Percentiles rank a stretch among this genome's conserved stretches.
Conservation (phyloP, 2,888 invertebrate genomes). For the Lasioglossum marginatum region DNA sequence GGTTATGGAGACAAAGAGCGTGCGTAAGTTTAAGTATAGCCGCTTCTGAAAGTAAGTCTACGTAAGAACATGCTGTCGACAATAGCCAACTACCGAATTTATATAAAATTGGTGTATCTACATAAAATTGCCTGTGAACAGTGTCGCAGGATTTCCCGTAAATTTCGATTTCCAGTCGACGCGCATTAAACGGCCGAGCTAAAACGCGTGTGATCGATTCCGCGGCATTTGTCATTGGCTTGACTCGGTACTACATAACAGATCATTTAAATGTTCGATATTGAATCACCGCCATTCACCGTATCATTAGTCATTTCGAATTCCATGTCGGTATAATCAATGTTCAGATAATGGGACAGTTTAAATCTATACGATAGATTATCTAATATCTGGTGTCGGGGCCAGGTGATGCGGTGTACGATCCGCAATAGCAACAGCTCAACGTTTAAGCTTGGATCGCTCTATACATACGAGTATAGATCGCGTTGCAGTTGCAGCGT, state of each 20-base stretch:
- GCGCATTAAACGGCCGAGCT: not conserved
- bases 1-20: not conserved
- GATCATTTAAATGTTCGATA: slow-evolving; percentile 9
- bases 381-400: not conserved
- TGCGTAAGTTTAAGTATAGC: not conserved
- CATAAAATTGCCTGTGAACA: no score
- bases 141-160: not conserved
- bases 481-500: slow-evolving; percentile 9
- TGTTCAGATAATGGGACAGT: not conserved
- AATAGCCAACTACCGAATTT: no score
- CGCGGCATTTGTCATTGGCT: not conserved
- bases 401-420: not conserved
- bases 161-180: not conserved
- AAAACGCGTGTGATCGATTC: not conserved
- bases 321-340: not conserved
- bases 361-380: slow-evolving; percentile 10
- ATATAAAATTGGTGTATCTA: no score
- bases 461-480: not conserved
- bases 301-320: not conserved
- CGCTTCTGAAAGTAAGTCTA: not conserved
- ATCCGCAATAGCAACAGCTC: not conserved
- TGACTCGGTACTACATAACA: not conserved
- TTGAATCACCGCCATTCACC: not conserved
- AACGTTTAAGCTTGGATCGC: not conserved
- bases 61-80: no score